phyloP scores from a whole-genome alignment of 2,797 vertebrate species.

The Pangasius krempfi region DNA sequence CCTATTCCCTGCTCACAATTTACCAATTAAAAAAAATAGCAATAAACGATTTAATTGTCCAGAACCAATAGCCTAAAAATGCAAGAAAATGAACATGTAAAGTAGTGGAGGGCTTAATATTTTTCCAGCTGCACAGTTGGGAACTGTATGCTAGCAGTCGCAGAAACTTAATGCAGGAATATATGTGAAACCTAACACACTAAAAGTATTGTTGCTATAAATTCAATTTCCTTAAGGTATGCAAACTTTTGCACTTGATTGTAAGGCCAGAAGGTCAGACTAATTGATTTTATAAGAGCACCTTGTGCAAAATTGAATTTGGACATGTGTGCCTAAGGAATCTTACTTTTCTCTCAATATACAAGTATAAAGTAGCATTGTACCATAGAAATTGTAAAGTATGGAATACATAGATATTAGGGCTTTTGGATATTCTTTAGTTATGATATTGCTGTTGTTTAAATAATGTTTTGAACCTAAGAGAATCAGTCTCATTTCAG shows the following conservation, averaged over 20 bases:
- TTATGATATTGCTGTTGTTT: not conserved
- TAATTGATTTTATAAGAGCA: not conserved
- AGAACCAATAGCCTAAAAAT: not conserved
- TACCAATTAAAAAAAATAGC: not conserved
- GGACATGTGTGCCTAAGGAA: not conserved
- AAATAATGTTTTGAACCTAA: not conserved
- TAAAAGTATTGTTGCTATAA: not conserved
- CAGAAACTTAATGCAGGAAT: not conserved
- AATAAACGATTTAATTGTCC: not conserved
- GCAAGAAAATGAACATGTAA: not conserved
- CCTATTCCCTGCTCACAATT: not conserved
- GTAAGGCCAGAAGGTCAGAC: not conserved
- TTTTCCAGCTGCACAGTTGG: not conserved
- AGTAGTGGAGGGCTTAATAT: not conserved
- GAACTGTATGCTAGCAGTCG: not conserved
- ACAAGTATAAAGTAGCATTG: not conserved
- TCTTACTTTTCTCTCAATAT: not conserved
- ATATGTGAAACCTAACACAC: not conserved
- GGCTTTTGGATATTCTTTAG: not conserved
- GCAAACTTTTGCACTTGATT: conserved; percentile 1
- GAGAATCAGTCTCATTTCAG: not conserved
- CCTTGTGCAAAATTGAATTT: not conserved
- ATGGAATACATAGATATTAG: not conserved
- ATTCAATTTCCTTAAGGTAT: not conserved
- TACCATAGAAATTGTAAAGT: not conserved